Conservation (phyloP, 2,797 vertebrate genomes). For the Varecia variegata region DNA sequence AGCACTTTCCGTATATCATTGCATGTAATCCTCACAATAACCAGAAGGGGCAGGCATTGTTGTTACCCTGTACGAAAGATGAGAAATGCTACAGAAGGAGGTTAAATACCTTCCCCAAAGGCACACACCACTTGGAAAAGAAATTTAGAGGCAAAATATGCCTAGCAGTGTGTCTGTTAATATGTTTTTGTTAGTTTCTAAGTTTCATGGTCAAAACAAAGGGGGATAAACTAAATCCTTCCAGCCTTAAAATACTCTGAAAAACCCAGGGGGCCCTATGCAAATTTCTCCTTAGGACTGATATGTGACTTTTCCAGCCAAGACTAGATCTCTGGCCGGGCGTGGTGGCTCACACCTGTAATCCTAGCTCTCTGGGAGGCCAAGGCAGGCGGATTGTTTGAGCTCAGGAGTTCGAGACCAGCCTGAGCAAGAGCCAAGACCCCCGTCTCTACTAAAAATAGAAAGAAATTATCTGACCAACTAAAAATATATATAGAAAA, state of each 20-base stretch:
- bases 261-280: fast-evolving
- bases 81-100: neutral
- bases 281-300: neutral
- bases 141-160: neutral
- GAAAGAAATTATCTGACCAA: no score
- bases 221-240: neutral
- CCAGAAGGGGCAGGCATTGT: neutral
- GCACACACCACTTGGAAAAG: neutral
- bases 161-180: neutral
- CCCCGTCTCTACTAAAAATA: no score
- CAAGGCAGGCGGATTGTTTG: no score
- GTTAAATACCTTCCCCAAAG: neutral
- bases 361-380: no score
- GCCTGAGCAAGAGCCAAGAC: no score
- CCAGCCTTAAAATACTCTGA: neutral
- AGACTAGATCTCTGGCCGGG: no score
- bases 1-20: fast-evolving
- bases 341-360: no score
- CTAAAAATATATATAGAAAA: no score
- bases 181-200: neutral
- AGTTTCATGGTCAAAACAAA: neutral
- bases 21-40: no score
- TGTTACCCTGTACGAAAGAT: neutral
- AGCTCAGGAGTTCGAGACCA: no score
- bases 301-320: neutral